Evolutionary conservation across 2,888 invertebrate species (phyloP).

Genomic region (Drosophila mettleri): DNA sequence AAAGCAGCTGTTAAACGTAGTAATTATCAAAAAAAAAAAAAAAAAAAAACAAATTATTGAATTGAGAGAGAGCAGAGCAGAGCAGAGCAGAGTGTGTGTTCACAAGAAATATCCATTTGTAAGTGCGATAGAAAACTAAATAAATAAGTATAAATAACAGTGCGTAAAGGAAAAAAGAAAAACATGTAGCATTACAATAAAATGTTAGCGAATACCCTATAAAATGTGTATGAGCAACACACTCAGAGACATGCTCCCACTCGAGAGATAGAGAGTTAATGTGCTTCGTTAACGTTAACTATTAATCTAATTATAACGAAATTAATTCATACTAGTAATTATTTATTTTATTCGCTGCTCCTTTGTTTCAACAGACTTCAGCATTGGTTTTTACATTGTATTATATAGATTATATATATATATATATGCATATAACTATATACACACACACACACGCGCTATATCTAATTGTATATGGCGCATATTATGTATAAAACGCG

Average conservation of each 20-base stretch:
- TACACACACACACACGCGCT: slow-evolving; percentile 26
- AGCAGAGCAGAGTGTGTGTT: too few species aligned
- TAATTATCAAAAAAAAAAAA: slow-evolving; percentile 30
- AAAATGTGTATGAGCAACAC: slow-evolving; percentile 65
- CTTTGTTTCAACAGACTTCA: slow-evolving; percentile 60
- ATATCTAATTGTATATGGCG: slow-evolving; percentile 39
- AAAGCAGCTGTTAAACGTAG: slow-evolving; percentile 28
- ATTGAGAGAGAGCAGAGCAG: too few species aligned
- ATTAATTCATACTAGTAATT: slow-evolving; percentile 55
- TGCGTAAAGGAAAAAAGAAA: neutral
- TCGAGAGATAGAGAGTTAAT: slow-evolving; percentile 14
- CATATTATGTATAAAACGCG: slow-evolving; percentile 32
- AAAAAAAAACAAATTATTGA: too few species aligned
- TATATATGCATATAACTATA: slow-evolving; percentile 32
- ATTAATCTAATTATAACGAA: slow-evolving; percentile 54
- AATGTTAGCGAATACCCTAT: slow-evolving; percentile 53
- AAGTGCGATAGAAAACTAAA: slow-evolving; percentile 28
- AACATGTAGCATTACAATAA: slow-evolving; percentile 53
- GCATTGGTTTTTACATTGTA: slow-evolving; percentile 59
- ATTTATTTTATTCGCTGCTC: slow-evolving; percentile 72
- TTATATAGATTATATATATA: slow-evolving; percentile 45
- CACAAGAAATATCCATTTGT: slow-evolving; percentile 10
- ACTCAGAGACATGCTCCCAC: neutral
- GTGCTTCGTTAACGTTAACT: slow-evolving; percentile 72
- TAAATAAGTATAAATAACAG: slow-evolving; percentile 16